Evolutionary conservation across 2,113 vertebrate species (phyloP), one percentile per base, ranked within the genome.

Genomic region (Neomonachus schauinslandi): DNA sequence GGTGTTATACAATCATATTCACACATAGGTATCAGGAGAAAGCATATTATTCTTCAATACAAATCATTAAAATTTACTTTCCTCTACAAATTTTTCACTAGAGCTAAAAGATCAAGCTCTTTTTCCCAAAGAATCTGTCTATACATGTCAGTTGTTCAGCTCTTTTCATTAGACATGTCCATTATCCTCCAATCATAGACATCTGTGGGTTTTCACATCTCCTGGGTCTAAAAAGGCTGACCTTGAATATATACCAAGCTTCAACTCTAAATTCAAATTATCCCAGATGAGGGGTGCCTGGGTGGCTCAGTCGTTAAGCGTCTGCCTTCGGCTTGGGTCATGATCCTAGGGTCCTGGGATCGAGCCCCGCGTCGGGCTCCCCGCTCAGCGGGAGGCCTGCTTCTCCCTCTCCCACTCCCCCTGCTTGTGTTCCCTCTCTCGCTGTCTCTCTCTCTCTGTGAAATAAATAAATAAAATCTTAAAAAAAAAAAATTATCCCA

Each of bases 41-140:
- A 95, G 61, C 90, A 89, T 19, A 82, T 24, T 67, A 46, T 79
- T 95, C 33, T 89, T 90, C n/a, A 76, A 85, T 14, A 86, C 4
- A 93, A 63, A 91, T 53, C 79, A 93, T 89, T 96, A 91, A 91
- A 94, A 61, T 96, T 57, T 55, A 83, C 16, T 42, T 79, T 95
- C 31, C 31, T 81, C 61, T 89, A 89, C 89, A 96, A 91, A 55
- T 39, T 93, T 84, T 24, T 95, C 76, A 79, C 2, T 31, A 67
- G 26, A 91, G 13, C 39, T 94, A n/a, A 39, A 89, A 94, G 22
- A 74, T 59, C 12, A 96, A 83, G 33, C 10, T 94, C 12, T 39
- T 83, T 65, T 51, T 53, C 19, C 59, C 84, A 49, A 36, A 86
- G 33, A 69, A 6, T 42, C 28, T 24, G 22, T 91, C 33, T 79